Base-by-base conservation (phyloP, 2,888 invertebrate species). In the Dendrolimus pini region DNA sequence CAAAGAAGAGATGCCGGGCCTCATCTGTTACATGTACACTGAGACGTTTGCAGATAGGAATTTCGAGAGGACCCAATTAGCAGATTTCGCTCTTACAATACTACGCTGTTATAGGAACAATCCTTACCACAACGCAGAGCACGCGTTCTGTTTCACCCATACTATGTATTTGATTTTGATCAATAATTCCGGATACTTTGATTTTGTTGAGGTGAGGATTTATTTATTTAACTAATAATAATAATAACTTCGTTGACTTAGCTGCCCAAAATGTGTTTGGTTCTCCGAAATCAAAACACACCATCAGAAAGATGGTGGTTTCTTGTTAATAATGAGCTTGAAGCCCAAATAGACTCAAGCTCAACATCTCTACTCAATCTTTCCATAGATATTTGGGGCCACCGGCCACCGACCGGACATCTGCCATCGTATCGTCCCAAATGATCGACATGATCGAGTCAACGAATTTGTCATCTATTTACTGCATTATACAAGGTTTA, bases 81-180 rank as follows among this genome's bases (percentile, higher is more conserved):
- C 86, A 0, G 83, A 89, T 67, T 93, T 93, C 68, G 78, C 91
- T 0, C 75, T 93, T 10, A 89, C 92, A 1, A 79, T 92, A 1
- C 73, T 90, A 1, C 61, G 68, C 13, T 81, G 83, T 60, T 93
- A 93, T 66, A 78, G 93, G 3, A 64, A 80, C 53, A 93, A 92
- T 64, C 90, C 93, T 0, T 94, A 93, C 67, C 93, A 94, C 66
- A 93, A 93, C 72, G 92, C 92, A 1, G 92, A 93, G 57, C 94
- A 94, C 65, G 93, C 93, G 0, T 93, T 93, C 74, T 91, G 89
- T 58, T 93, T 93, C 57, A 89, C 91, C 0, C 93, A 94, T 70
- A 93, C 93, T 55, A 91, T 93, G 91, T 93, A 83, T 64, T 75
- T 92, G 61, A 91, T 93, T 47, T 71, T 93, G 18, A 70, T 67